Conservation (phyloP, 2,797 vertebrate genomes). For the Crocidura indochinensis region DNA sequence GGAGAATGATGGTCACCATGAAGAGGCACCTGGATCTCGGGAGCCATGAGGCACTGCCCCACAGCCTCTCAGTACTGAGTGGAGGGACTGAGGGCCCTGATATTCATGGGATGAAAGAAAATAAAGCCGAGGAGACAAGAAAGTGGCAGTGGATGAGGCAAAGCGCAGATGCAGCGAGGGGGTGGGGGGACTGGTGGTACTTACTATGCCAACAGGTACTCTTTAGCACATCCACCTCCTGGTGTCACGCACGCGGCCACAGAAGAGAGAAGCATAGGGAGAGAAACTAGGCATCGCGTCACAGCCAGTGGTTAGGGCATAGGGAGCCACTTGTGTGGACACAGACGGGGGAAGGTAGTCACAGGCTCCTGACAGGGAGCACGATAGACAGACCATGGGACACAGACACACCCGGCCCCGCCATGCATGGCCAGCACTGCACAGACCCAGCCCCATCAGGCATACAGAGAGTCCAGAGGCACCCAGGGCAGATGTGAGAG, state of each 20-base stretch:
- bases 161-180: neutral
- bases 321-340: neutral
- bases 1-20: too few relatives aligned
- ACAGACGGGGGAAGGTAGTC: conserved; percentile 87
- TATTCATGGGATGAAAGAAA: conserved; percentile 68
- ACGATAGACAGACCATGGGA: neutral
- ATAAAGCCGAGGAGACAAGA: conserved; percentile 85
- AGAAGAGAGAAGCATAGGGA: conserved; percentile 99
- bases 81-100: conserved; percentile 26
- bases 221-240: conserved; percentile 99
- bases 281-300: conserved; percentile 98
- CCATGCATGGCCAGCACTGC: too few relatives aligned
- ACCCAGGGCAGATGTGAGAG: neutral
- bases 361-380: conserved; percentile 85
- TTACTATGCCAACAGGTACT: conserved; percentile 99
- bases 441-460: too few relatives aligned
- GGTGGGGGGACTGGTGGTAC: conserved; percentile 91
- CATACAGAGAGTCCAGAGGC: neutral
- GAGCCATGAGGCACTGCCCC: too few relatives aligned
- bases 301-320: neutral
- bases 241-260: conserved; percentile 96
- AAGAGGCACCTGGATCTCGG: too few relatives aligned
- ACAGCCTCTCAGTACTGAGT: too few relatives aligned
- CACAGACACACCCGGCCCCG: neutral
- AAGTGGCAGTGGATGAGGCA: neutral